Evolutionary conservation across 2,797 vertebrate species (phyloP), one percentile per base, ranked within the genome.

Genomic region (Heteromormyrus szaboi): DNA sequence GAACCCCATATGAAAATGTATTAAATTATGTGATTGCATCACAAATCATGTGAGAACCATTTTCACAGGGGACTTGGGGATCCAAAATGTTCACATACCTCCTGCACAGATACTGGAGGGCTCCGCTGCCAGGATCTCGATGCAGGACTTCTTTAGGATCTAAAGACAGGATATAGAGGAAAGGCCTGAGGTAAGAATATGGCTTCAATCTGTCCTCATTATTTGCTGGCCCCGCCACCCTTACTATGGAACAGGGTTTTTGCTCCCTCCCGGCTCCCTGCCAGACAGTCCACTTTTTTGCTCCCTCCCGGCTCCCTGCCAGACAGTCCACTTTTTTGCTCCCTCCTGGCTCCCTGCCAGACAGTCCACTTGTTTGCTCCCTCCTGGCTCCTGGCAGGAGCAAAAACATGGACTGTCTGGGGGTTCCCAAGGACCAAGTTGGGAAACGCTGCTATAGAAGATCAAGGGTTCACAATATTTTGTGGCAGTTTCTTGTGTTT

Each of bases 61-160:
- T 4, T 33, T 88, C 62, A 81, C 22, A 41, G 33, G 4, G 22
- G 19, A 51, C 83, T 25, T 53, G 44, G 14, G 50, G 41, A 50
- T 50, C 2, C 11, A 51, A 14, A 56, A 65, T 29, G 44, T 44
- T 90, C 25, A 92, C 95, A 95, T 92, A 99, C 99, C 98, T 95
- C 98, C 99, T 91, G 98, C 98, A 93, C 99, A 99, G 92, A 99
- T 99, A 85, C 97, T 98, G 68, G 99, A 99, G 2, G 99, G 99
- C 76, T 99, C 98, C 3, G 97, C 99, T 0, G 98, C 98, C 92
- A 99, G 95, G 92, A 99, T 99, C 95, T 99, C 99, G 2, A 99
- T 99, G 48, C 99, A 99, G 41, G 99, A 99, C 91, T 97, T 99
- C 95, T 98, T 99, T 89, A 99, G 92, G 92, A 99, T 99, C 99